Evolutionary conservation across 2,888 invertebrate species (phyloP), one percentile per base, ranked within the genome.

Genomic region (Sympetrum striolatum): DNA sequence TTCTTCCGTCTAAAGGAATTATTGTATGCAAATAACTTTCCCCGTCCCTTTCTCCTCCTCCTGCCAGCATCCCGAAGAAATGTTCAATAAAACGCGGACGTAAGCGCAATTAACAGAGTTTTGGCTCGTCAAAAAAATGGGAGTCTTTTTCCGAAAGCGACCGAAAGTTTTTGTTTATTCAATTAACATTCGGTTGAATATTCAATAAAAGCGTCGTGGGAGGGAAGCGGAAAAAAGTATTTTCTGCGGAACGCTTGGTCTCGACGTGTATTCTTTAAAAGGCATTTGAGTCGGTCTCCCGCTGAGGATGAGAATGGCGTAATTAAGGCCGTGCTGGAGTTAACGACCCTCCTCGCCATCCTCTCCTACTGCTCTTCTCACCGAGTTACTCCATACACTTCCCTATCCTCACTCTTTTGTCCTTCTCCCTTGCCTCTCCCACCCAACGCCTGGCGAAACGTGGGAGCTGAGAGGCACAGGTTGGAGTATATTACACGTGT

Each of bases 131-230:
- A 35, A 86, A 86, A 86, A 86, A 64, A 8, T 10, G 60, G 37
- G 60, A 86, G 37, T 64, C 64, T 86, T 86, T 82, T 60, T 64
- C 58, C 10, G 44, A 44, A 44, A 44, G 44, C 44, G 44, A 4
- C 60, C 37, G 60, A 37, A 37, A 60, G 44, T 86, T 64, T 64
- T 60, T 37, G 31, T 60, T 86, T 86, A 64, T 86, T 86, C 31
- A 86, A 86, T 86, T 86, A 86, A 86, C 86, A 86, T 86, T 86
- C 60, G 60, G 86, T 86, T 86, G 86, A 86, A 86, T 86, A 86
- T 86, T 86, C 86, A 86, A 86, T 86, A 86, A 37, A 14, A 12
- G 60, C 25, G 60, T 18, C 14, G 3, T 53, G 82, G 6, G 37
- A 60, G 60, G 15, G 81, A 25, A 81, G 58, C 6, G 35, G 60